Conservation (phyloP, 1,140 invertebrate species). For the Cotesia typhae region DNA sequence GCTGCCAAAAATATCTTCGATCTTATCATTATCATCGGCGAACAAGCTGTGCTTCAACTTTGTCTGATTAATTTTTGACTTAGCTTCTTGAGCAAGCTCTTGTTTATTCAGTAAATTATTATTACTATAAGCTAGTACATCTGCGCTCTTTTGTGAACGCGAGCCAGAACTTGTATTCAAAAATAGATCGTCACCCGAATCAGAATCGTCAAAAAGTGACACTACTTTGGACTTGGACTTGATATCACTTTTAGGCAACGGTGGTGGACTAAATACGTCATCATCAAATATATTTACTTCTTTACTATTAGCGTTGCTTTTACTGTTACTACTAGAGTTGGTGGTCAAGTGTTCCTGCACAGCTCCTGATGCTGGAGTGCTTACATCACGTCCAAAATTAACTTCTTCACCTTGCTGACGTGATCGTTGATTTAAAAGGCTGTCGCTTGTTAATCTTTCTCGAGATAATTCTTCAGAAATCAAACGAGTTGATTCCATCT, state of each 20-base stretch:
- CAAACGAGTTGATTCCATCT: slow-evolving; percentile 49
- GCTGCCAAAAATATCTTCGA: slow-evolving; percentile 46
- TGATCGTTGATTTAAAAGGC: slow-evolving; percentile 41
- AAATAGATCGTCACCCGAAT: slow-evolving; percentile 57
- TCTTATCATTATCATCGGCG: slow-evolving; percentile 52
- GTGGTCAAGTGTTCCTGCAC: neutral
- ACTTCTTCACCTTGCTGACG: slow-evolving; percentile 26
- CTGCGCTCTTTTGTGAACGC: slow-evolving; percentile 51
- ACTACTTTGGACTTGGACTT: slow-evolving; percentile 48
- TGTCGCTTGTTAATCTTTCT: slow-evolving; percentile 51
- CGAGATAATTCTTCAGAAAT: slow-evolving; percentile 54
- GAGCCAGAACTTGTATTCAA: slow-evolving; percentile 51
- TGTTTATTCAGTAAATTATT: slow-evolving; percentile 27
- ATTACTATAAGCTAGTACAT: slow-evolving; percentile 37
- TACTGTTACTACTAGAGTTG: neutral
- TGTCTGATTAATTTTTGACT: slow-evolving; percentile 33
- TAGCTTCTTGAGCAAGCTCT: slow-evolving; percentile 2
- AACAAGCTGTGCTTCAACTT: slow-evolving; percentile 30
- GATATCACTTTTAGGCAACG: slow-evolving; percentile 46
- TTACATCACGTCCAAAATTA: slow-evolving; percentile 27
- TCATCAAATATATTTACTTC: slow-evolving; percentile 49
- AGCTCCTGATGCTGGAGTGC: slow-evolving; percentile 25
- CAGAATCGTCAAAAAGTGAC: slow-evolving; percentile 56
- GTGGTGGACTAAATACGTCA: slow-evolving; percentile 56
- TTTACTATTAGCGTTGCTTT: neutral